A percentile compares a stretch with the other conserved stretches of the same genome.
Evolutionary conservation across 2,797 vertebrate genomes (phyloP).

Genomic region (Phyllotis vaccarum): DNA sequence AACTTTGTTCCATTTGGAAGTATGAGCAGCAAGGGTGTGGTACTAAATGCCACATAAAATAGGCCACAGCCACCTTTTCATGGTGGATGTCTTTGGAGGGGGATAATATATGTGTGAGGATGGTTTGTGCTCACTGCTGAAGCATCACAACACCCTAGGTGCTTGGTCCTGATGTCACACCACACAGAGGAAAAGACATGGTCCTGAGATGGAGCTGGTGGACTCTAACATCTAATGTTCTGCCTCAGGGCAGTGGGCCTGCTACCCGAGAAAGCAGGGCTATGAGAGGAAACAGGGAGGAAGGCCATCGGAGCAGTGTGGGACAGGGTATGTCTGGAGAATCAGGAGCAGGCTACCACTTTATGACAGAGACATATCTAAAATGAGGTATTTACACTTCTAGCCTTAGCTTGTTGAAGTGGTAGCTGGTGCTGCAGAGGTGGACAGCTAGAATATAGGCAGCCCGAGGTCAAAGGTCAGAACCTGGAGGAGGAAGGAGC

Average conservation of each 20-base stretch:
- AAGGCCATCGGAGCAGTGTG: fast-evolving
- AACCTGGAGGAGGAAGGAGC: not conserved
- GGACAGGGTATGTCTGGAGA: not conserved
- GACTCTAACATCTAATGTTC: not conserved
- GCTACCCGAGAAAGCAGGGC: not conserved
- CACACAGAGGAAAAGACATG: not conserved
- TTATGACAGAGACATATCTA: not conserved
- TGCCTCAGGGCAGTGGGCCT: not conserved
- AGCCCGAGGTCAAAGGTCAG: not conserved
- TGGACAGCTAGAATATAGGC: not conserved
- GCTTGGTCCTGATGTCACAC: fast-evolving
- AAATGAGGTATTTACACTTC: fast-evolving
- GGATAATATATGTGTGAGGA: not conserved
- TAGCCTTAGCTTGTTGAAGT: not conserved
- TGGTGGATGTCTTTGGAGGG: not conserved
- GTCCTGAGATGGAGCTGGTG: too few species aligned
- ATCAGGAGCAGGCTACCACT: not conserved
- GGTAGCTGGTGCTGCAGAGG: not conserved
- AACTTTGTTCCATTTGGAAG: not conserved
- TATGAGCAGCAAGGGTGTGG: not conserved
- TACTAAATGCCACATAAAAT: not conserved
- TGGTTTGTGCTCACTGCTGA: fast-evolving
- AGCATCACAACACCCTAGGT: not conserved
- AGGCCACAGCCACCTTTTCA: not conserved
- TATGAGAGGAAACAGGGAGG: too few species aligned